These are phyloP conservation scores for Drosophila differens DNA, from an alignment of 2,888 invertebrate species.

Conservation along the genomic window DNA sequence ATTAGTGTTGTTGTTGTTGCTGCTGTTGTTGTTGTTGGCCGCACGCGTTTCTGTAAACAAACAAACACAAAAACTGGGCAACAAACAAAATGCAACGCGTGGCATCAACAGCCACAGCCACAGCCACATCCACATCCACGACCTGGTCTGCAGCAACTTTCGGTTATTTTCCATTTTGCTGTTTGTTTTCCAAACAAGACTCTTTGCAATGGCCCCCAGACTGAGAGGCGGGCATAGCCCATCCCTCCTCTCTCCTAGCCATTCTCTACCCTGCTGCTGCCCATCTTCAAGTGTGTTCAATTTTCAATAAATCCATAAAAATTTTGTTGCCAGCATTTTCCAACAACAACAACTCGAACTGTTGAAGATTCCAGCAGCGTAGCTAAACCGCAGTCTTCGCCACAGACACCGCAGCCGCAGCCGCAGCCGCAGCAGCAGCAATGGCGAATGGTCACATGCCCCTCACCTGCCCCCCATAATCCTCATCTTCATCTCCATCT, in stretches of 20 bases:
- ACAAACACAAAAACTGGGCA: conserved; percentile 61
- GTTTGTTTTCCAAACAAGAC: conserved; percentile 76
- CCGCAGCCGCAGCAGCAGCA: conserved; percentile 41
- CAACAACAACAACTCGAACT: conserved; percentile 22
- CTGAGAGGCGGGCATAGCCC: conserved; percentile 64
- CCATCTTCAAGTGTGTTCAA: conserved; percentile 73
- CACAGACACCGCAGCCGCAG: conserved; percentile 41
- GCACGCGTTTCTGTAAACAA: conserved; percentile 78
- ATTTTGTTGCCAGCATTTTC: conserved; percentile 47
- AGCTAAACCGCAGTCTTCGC: conserved; percentile 48
- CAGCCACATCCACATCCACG: conserved; percentile 24
- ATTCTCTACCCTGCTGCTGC: neutral
- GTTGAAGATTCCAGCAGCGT: conserved; percentile 43
- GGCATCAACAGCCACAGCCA: conserved; percentile 44
- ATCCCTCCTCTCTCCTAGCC: neutral
- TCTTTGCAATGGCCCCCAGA: conserved; percentile 64
- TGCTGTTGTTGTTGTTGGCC: conserved; percentile 64
- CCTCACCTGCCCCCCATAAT: conserved; percentile 15
- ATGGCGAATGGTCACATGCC: conserved; percentile 24
- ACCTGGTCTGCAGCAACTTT: conserved; percentile 53
- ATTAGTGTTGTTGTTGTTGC: conserved; percentile 22
- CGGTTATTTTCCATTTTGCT: conserved; percentile 40
- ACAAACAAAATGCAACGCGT: conserved; percentile 71
- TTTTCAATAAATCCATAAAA: conserved; percentile 79
- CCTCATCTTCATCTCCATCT: conserved; percentile 26